Percentiles rank a stretch among this genome's conserved stretches.
phyloP scores from a whole-genome alignment of 2,797 vertebrate species.

The Peromyscus melanophrys region DNA sequence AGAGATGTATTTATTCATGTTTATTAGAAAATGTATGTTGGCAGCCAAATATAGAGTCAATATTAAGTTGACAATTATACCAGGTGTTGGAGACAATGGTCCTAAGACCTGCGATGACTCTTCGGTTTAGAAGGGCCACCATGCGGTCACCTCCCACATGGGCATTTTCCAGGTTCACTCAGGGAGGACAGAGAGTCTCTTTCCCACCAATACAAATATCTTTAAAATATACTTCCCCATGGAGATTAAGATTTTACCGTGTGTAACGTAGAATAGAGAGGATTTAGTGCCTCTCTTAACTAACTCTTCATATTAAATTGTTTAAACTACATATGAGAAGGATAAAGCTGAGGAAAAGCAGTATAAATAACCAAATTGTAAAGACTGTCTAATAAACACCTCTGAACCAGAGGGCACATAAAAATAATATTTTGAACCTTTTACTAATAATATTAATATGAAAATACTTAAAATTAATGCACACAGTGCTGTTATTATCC shows the following conservation, averaged over 20 bases:
- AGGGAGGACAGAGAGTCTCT: neutral
- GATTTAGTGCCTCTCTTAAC: slow-evolving; percentile 71
- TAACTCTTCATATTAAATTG: slow-evolving; percentile 72
- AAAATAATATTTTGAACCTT: slow-evolving; percentile 62
- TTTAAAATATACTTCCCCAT: slow-evolving; percentile 69
- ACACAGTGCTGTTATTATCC: neutral
- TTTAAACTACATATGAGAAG: slow-evolving; percentile 80
- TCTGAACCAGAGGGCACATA: slow-evolving; percentile 70
- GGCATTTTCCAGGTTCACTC: neutral
- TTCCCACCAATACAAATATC: slow-evolving; percentile 44
- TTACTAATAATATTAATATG: slow-evolving; percentile 61
- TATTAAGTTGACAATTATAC: slow-evolving; percentile 46
- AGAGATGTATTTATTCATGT: slow-evolving; percentile 33
- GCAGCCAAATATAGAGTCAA: neutral
- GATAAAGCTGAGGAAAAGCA: slow-evolving; percentile 77
- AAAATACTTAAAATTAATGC: slow-evolving; percentile 60
- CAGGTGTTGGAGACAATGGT: slow-evolving; percentile 11
- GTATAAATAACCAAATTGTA: slow-evolving; percentile 67
- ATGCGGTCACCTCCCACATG: too few relatives aligned
- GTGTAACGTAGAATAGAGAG: slow-evolving; percentile 69
- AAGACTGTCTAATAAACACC: slow-evolving; percentile 74
- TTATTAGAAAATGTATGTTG: slow-evolving; percentile 62
- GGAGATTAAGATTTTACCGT: slow-evolving; percentile 69
- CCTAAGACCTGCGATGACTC: slow-evolving; percentile 13
- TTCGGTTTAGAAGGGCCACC: neutral